Conservation (phyloP, 2,888 invertebrate genomes). For the Autographa gamma region DNA sequence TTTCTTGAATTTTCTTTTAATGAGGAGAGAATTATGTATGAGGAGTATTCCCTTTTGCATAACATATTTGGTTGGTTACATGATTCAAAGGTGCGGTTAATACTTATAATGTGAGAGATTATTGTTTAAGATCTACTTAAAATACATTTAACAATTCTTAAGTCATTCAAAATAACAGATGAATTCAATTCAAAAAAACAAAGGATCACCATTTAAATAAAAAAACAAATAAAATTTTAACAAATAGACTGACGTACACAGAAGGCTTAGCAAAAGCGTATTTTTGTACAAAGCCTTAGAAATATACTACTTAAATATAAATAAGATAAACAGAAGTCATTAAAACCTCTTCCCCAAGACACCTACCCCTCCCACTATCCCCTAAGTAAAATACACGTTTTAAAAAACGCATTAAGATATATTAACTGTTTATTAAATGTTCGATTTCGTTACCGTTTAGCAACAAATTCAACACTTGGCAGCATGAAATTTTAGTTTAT, state of each 20-base stretch:
- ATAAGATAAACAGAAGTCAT: neutral
- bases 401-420: slow-evolving; percentile 31
- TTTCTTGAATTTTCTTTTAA: neutral
- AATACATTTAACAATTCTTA: too few relatives aligned
- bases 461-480: slow-evolving; percentile 63
- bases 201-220: too few relatives aligned
- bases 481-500: slow-evolving; percentile 80
- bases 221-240: too few relatives aligned
- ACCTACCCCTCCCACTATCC: neutral
- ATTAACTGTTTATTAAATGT: slow-evolving; percentile 16
- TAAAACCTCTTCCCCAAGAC: neutral
- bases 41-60: slow-evolving; percentile 1
- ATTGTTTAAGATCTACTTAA: neutral
- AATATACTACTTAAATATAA: neutral
- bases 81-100: neutral
- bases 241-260: too few relatives aligned
- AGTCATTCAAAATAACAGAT: too few relatives aligned
- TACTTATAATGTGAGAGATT: neutral
- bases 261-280: too few relatives aligned
- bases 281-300: neutral
- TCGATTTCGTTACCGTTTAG: slow-evolving; percentile 47
- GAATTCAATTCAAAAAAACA: too few relatives aligned
- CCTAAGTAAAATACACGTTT: slow-evolving; percentile 15
- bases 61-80: slow-evolving; percentile 1
- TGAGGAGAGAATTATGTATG: neutral